Conservation (phyloP, 2,113 vertebrate genomes). For the Spea bombifrons region DNA sequence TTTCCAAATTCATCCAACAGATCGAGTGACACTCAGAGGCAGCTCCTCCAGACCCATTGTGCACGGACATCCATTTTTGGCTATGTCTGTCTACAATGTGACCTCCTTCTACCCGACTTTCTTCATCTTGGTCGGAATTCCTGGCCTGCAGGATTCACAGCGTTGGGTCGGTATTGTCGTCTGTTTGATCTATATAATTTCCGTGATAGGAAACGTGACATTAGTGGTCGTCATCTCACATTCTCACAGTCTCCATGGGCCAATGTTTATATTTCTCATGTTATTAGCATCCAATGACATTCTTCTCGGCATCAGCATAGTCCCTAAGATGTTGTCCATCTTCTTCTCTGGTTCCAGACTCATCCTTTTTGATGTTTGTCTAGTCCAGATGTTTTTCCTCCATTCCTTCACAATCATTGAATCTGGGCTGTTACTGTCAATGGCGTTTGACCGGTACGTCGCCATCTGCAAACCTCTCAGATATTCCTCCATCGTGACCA, state of each 20-base stretch:
- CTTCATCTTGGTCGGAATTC: slow-evolving; percentile 50
- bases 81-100: slow-evolving; percentile 33
- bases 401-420: slow-evolving; percentile 41
- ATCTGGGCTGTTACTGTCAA: slow-evolving; percentile 22
- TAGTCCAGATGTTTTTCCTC: slow-evolving; percentile 45
- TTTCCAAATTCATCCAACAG: too few relatives aligned
- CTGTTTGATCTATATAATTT: slow-evolving; percentile 54
- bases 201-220: slow-evolving; percentile 59
- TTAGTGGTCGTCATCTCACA: slow-evolving; percentile 58
- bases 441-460: slow-evolving; percentile 30
- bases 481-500: slow-evolving; percentile 50
- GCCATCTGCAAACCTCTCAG: slow-evolving; percentile 47
- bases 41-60: neutral
- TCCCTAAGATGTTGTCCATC: neutral
- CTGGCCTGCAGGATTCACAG: slow-evolving; percentile 50
- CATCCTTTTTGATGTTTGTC: slow-evolving; percentile 24
- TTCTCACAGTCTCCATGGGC: slow-evolving; percentile 58
- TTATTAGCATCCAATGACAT: slow-evolving; percentile 53
- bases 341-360: neutral
- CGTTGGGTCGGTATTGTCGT: slow-evolving; percentile 58
- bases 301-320: neutral
- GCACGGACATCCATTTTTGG: neutral
- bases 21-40: too few relatives aligned
- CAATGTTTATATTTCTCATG: slow-evolving; percentile 65
- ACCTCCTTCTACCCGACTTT: slow-evolving; percentile 24